Conservation (phyloP, 53 echinoderm and acorn worm genomes). For the Echinarachnius parma region DNA sequence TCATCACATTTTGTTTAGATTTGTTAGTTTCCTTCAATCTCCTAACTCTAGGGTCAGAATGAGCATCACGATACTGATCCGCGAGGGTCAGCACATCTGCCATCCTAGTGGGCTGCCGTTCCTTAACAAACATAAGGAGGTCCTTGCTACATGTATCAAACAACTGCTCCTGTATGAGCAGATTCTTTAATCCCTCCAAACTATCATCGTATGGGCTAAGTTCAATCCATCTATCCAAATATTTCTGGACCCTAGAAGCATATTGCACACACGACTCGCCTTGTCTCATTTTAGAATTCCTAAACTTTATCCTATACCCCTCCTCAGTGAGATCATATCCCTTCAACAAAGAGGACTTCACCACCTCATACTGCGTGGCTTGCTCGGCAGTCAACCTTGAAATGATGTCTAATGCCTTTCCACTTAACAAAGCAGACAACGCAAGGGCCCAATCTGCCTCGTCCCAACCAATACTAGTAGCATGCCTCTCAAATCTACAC, state of each 20-base stretch:
- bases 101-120: constrained; percentile 40
- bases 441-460: constrained; percentile 46
- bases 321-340: constrained; percentile 55
- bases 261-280: constrained; percentile 52
- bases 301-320: constrained; percentile 55
- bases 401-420: constrained; percentile 57
- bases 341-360: constrained; percentile 37
- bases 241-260: constrained; percentile 34
- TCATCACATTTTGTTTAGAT: no score
- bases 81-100: constrained; percentile 40
- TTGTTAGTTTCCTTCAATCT: no score
- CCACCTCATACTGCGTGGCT: constrained; percentile 37
- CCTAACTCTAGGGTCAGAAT: constrained; percentile 34
- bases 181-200: constrained; percentile 29
- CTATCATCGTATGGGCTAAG: constrained; percentile 16
- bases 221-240: constrained; percentile 59
- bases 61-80: constrained; percentile 62
- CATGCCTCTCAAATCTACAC: constrained; percentile 60
- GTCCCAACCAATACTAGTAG: constrained; percentile 37
- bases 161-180: constrained; percentile 55
- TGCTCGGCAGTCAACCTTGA: constrained; percentile 41
- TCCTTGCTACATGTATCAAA: constrained; percentile 52
- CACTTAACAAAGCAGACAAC: constrained; percentile 54
- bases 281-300: constrained; percentile 32
- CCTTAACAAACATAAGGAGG: constrained; percentile 49